These are phyloP conservation scores for Adineta ricciae DNA, from an alignment of 2,888 invertebrate genomes.

Conservation along the genomic window DNA sequence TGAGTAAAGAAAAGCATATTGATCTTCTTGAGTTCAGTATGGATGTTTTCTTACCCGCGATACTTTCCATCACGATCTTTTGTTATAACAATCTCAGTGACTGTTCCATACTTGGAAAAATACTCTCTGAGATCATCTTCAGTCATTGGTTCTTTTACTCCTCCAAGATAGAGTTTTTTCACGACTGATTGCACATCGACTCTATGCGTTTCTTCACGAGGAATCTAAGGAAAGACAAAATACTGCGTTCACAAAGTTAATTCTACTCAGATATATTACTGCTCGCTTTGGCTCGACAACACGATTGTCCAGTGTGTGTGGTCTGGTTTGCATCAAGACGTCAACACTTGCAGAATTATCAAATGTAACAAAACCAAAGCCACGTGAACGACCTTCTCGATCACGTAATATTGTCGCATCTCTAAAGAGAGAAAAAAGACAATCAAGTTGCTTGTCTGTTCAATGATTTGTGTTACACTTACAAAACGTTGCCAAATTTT, in stretches of 20 bases:
- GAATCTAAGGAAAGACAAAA: not conserved
- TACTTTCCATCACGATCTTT: slow-evolving; percentile 66
- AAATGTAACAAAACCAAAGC: slow-evolving; percentile 96
- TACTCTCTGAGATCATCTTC: slow-evolving; percentile 64
- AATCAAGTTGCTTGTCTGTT: not conserved
- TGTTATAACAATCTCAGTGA: slow-evolving; percentile 72
- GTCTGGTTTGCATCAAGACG: slow-evolving; percentile 69
- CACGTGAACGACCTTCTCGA: slow-evolving; percentile 61
- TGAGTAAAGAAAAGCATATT: slow-evolving; percentile 54
- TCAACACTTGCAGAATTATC: slow-evolving; percentile 88
- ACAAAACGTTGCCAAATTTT: slow-evolving; percentile 25
- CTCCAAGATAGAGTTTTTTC: slow-evolving; percentile 86
- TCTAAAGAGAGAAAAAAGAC: not conserved
- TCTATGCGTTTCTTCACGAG: slow-evolving; percentile 58
- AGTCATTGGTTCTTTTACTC: slow-evolving; percentile 78
- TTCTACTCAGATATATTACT: not conserved
- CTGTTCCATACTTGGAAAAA: slow-evolving; percentile 62
- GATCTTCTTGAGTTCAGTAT: too few relatives aligned
- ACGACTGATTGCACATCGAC: slow-evolving; percentile 79
- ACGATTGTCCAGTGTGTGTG: slow-evolving; percentile 82
- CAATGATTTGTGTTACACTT: not conserved
- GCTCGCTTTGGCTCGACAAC: slow-evolving; percentile 93
- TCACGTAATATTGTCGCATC: slow-evolving; percentile 29
- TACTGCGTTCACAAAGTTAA: not conserved
- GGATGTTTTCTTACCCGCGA: not conserved